These are phyloP conservation scores for Anagrus nilaparvatae DNA, from an alignment of 1,140 invertebrate genomes.

Conservation along the genomic window DNA sequence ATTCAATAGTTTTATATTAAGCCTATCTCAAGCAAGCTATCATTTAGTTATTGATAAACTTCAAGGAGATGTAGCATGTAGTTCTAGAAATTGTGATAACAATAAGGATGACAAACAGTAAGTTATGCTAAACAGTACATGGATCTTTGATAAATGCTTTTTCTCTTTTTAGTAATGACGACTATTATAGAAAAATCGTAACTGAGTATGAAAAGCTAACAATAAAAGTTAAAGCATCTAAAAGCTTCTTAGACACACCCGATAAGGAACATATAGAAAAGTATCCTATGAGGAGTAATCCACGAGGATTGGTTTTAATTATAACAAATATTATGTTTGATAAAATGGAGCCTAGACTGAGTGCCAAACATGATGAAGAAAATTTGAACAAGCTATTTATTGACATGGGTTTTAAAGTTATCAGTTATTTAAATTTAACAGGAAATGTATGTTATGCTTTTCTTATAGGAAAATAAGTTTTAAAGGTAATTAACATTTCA, in stretches of 20 bases:
- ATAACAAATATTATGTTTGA: constrained; percentile 43
- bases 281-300: constrained; percentile 44
- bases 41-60: constrained; percentile 21
- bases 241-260: constrained; percentile 27
- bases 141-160: background rate
- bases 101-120: constrained; percentile 2
- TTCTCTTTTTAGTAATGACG: constrained; percentile 18
- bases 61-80: constrained; percentile 1
- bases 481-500: constrained; percentile 13
- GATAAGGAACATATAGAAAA: constrained; percentile 20
- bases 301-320: constrained; percentile 47
- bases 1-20: constrained; percentile 22
- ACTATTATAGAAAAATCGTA: constrained; percentile 22
- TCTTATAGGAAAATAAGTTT: background rate
- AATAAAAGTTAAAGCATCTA: constrained; percentile 31
- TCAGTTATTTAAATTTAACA: constrained; percentile 32
- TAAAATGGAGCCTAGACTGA: constrained; percentile 26
- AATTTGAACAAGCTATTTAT: constrained; percentile 43
- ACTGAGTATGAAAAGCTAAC: constrained; percentile 17
- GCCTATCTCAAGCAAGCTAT: constrained; percentile 23
- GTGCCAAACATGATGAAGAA: constrained; percentile 41
- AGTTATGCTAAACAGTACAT: background rate
- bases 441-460: constrained; percentile 25
- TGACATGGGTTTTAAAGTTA: constrained; percentile 45
- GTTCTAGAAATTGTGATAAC: constrained; percentile 1